Base-by-base conservation (phyloP, 2,113 vertebrate species). In the Neoarius graeffei region DNA sequence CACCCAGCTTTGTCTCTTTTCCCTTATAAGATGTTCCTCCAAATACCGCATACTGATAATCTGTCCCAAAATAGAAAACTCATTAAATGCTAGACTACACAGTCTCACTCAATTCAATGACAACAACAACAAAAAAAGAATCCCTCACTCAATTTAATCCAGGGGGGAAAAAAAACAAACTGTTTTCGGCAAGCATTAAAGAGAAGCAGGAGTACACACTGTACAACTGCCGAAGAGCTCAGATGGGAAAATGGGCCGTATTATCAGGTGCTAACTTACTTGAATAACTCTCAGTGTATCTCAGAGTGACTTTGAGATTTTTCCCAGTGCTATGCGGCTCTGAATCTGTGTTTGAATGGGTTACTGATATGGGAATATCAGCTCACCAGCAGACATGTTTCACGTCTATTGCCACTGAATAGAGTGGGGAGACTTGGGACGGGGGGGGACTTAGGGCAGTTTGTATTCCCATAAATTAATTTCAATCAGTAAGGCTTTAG, bases 11-110 rank as follows among this genome's bases (percentile, higher is more conserved):
- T 19, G 30, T 71, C 1, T 7, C 30, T 71, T 15, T 42, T 73
- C 30, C 20, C 17, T 54, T 57, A 14, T 73, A 14, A 54, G 10
- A 9, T 85, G 30, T 54, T 85, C 7, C 4, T 85, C 52, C 57
- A 10, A 85, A 59, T 30, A 20, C 27, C 35, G 66, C 83, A 35
- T 57, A 73, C 50, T 85, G 66, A 71, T 57, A 35, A 19, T 73
- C 5, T 85, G 27, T 85, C 17, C 57, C 67, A n/a, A 35, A 42
- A 85, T 85, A 56, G n/a, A 19, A 85, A 59, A 23, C 52, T 42
- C 54, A 85, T 57, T 73, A 73, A 19, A 59, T 73, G 7, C 84
- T 59, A 11, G 27, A 74, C 69, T 5, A 60, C 20, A 23, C 19
- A 74, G 23, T 48, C 35, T 74, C 35, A 1, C 19, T 42, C 8